Conservation (phyloP, 1,140 invertebrate genomes). For the Coptotermes formosanus region DNA sequence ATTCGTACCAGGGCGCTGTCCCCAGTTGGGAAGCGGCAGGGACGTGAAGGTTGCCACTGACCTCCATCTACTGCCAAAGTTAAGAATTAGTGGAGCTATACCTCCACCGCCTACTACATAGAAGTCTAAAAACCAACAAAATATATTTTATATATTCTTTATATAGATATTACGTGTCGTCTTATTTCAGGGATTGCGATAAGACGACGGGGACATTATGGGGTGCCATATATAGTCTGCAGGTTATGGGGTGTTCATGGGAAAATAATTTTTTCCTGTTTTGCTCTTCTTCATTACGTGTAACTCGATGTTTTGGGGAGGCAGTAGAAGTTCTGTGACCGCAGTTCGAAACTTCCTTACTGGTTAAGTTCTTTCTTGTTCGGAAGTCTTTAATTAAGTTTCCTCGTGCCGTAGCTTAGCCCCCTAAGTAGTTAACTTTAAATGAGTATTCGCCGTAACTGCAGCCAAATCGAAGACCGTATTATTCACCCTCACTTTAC, state of each 20-base stretch:
- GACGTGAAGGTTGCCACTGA: too few relatives aligned
- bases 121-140: too few relatives aligned
- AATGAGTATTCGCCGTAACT: neutral
- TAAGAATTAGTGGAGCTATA: too few relatives aligned
- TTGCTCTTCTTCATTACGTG: neutral
- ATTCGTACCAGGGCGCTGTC: too few relatives aligned
- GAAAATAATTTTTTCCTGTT: neutral
- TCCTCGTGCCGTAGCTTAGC: neutral
- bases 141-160: too few relatives aligned
- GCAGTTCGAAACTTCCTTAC: neutral
- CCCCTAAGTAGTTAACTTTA: neutral
- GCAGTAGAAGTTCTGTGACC: neutral
- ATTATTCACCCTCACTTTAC: neutral
- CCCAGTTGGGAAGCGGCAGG: too few relatives aligned
- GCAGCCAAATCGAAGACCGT: neutral
- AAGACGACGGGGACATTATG: too few relatives aligned
- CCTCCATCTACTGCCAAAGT: too few relatives aligned
- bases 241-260: neutral
- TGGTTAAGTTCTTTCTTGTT: neutral
- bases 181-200: too few relatives aligned
- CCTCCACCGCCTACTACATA: too few relatives aligned
- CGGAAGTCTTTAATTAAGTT: neutral
- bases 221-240: too few relatives aligned
- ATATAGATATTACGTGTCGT: too few relatives aligned
- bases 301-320: neutral